phyloP scores from a whole-genome alignment of 2,113 vertebrate species.

The Neomonachus schauinslandi region DNA sequence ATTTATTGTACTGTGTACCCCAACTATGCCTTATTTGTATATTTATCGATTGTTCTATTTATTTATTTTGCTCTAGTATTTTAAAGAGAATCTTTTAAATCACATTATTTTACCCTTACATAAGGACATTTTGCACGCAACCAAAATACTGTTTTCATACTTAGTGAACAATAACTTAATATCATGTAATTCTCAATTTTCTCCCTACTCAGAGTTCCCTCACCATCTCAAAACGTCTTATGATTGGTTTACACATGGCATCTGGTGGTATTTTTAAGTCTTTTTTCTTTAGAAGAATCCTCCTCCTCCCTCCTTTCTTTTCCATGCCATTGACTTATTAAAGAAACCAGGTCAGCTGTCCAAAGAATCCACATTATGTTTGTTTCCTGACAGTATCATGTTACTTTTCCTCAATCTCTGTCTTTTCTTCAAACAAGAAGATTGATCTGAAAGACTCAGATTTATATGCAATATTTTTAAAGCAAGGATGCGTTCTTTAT shows the following conservation, averaged over 20 bases:
- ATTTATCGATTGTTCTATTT: neutral
- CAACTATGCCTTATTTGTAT: neutral
- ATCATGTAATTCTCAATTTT: neutral
- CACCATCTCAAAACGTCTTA: neutral
- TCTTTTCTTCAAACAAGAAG: slow-evolving; percentile 5
- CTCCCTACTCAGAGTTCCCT: neutral
- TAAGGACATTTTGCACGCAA: neutral
- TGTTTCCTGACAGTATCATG: neutral
- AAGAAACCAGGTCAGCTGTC: neutral
- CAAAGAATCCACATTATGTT: neutral
- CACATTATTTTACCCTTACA: neutral
- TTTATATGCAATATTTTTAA: neutral
- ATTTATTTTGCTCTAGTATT: neutral
- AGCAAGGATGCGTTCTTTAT: neutral
- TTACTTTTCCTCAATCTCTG: neutral
- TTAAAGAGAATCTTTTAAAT: neutral
- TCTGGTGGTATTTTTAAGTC: neutral
- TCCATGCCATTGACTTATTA: neutral
- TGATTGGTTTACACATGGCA: neutral
- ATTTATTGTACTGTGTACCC: neutral
- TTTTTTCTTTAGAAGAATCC: neutral
- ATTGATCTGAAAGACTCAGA: neutral
- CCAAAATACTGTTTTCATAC: neutral
- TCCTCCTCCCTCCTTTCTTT: neutral
- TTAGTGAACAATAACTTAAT: neutral